These are phyloP conservation scores for Aphidoletes aphidimyza DNA, from an alignment of 2,888 invertebrate species.

Conservation along the genomic window DNA sequence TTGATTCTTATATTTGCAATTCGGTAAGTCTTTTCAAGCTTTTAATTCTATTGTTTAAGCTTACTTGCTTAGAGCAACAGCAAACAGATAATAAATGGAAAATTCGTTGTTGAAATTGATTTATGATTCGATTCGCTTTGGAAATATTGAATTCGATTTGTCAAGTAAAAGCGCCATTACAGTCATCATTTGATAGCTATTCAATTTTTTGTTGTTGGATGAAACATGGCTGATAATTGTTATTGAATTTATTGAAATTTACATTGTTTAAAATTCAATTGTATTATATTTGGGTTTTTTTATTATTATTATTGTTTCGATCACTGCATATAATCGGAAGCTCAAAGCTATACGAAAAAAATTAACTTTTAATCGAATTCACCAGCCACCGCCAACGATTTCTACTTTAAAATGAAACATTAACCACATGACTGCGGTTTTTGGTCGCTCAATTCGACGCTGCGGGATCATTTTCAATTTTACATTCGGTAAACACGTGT, in stretches of 20 bases:
- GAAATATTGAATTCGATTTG: too few relatives aligned
- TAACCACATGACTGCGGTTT: background rate
- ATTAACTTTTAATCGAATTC: slow-evolving; percentile 28
- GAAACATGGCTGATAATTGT: background rate
- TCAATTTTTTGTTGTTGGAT: background rate
- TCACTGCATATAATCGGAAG: too few relatives aligned
- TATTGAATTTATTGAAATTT: slow-evolving; percentile 30
- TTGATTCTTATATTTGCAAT: slow-evolving; percentile 1
- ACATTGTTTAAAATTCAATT: background rate
- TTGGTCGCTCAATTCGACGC: background rate
- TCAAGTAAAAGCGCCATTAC: too few relatives aligned
- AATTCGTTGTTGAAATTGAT: too few relatives aligned
- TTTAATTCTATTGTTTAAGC: too few relatives aligned
- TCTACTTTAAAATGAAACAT: slow-evolving; percentile 17
- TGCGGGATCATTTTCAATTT: background rate
- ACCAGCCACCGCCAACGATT: background rate
- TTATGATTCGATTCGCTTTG: too few relatives aligned
- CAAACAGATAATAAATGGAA: too few relatives aligned
- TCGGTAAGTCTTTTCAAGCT: slow-evolving; percentile 3
- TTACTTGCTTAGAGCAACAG: too few relatives aligned
- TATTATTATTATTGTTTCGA: too few relatives aligned
- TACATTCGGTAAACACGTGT: slow-evolving; percentile 9
- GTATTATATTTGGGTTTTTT: too few relatives aligned
- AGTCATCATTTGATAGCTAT: background rate
- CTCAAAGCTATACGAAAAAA: background rate